Conservation (phyloP, 2,797 vertebrate genomes). For the Mus minutoides region DNA sequence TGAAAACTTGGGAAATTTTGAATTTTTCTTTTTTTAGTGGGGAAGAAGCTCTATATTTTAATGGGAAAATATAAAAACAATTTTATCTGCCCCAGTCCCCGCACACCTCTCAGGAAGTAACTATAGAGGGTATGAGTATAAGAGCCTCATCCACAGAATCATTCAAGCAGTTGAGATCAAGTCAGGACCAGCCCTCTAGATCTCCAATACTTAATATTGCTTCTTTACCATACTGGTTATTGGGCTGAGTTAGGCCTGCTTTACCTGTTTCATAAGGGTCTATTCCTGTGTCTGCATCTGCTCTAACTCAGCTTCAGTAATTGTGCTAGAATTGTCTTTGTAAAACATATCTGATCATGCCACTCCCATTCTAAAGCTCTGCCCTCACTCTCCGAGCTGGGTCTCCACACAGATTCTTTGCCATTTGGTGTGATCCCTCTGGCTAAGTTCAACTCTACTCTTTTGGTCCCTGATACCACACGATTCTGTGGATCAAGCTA, state of each 20-base stretch:
- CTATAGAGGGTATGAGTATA: no score
- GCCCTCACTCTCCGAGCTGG: background rate
- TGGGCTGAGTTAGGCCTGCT: background rate
- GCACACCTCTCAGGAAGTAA: background rate
- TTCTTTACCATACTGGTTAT: no score
- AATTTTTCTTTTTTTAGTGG: background rate
- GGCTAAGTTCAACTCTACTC: background rate
- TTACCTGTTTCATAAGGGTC: background rate
- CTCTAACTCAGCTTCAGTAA: background rate
- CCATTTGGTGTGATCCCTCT: background rate
- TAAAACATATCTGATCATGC: background rate
- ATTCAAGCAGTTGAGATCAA: background rate
- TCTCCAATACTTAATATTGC: background rate
- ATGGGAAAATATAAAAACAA: background rate
- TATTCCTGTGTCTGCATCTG: background rate
- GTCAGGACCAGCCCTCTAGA: background rate
- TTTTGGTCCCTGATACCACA: background rate
- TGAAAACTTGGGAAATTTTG: background rate
- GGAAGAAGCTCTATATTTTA: background rate
- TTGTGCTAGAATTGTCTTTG: background rate
- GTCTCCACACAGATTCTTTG: no score
- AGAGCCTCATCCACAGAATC: background rate
- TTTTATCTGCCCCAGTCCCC: background rate
- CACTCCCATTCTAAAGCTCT: background rate
- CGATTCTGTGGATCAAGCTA: background rate